A percentile compares a stretch with the other conserved stretches of the same genome.
These are phyloP conservation scores for Drosophila acutilabella DNA, from an alignment of 2,888 invertebrate species.

Conservation along the genomic window DNA sequence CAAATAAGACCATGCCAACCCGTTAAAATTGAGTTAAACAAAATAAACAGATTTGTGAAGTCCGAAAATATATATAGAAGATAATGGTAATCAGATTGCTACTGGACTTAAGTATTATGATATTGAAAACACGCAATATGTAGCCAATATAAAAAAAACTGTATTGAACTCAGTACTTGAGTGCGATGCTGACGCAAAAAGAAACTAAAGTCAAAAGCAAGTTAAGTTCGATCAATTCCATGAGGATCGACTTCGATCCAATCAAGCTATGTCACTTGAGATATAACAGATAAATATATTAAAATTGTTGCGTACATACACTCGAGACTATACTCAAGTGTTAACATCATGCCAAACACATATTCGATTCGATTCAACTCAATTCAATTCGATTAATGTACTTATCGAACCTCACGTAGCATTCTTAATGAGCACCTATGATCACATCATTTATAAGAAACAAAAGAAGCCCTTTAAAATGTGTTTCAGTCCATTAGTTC, in stretches of 20 bases:
- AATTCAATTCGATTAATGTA: slow-evolving; percentile 1
- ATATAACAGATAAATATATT: slow-evolving; percentile 50
- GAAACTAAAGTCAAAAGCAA: slow-evolving; percentile 22
- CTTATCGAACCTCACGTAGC: slow-evolving; percentile 30
- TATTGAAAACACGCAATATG: slow-evolving; percentile 15
- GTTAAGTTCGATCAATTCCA: slow-evolving; percentile 21
- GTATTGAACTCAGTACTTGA: slow-evolving; percentile 23
- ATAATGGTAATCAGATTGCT: slow-evolving; percentile 45
- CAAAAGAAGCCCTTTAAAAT: neutral
- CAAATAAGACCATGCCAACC: neutral
- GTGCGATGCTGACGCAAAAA: slow-evolving; percentile 61
- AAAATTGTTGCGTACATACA: slow-evolving; percentile 28
- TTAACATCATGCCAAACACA: slow-evolving; percentile 11
- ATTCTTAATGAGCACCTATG: slow-evolving; percentile 13
- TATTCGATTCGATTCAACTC: neutral
- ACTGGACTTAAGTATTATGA: slow-evolving; percentile 15
- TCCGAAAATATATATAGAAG: slow-evolving; percentile 19
- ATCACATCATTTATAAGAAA: slow-evolving; percentile 7
- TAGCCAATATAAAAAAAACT: slow-evolving; percentile 16
- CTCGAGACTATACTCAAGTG: slow-evolving; percentile 25
- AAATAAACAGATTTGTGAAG: slow-evolving; percentile 21
- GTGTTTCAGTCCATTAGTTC: neutral
- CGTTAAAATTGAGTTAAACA: neutral
- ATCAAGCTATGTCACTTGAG: slow-evolving; percentile 42
- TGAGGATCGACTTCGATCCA: slow-evolving; percentile 17